Percentiles rank a stretch among this genome's conserved stretches.
Evolutionary conservation across 2,113 vertebrate genomes (phyloP).

Genomic region (Tachysurus fulvidraco): DNA sequence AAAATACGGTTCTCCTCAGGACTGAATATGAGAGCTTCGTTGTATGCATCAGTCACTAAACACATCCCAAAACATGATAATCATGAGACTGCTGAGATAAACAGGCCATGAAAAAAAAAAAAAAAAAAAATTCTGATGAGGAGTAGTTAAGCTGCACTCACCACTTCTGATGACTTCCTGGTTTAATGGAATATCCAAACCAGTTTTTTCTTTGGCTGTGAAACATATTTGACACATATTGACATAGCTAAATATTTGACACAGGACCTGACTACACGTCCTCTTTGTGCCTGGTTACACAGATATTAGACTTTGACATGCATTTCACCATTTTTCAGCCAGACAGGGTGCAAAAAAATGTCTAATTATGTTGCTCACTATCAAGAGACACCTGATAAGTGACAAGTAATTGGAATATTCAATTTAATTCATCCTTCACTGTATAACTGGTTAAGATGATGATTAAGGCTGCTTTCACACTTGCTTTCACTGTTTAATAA

Average conservation of each 20-base stretch:
- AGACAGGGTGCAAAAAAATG: too few relatives aligned
- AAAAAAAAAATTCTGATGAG: too few relatives aligned
- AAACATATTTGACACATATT: conserved; percentile 25
- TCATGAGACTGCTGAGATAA: neutral
- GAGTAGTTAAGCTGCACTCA: conserved; percentile 57
- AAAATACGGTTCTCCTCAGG: conserved; percentile 89
- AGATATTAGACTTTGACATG: neutral
- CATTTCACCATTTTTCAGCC: neutral
- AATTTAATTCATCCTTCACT: neutral
- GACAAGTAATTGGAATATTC: too few relatives aligned
- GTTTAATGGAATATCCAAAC: conserved; percentile 75
- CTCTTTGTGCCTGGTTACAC: neutral
- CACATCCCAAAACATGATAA: conserved; percentile 9
- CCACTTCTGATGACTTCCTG: conserved; percentile 80
- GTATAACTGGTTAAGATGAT: neutral
- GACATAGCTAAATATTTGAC: neutral
- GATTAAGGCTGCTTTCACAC: too few relatives aligned
- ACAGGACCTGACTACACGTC: too few relatives aligned
- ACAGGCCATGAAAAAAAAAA: neutral
- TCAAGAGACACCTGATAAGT: too few relatives aligned
- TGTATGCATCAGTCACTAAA: conserved; percentile 89
- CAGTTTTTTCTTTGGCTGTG: conserved; percentile 78
- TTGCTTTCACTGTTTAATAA: neutral
- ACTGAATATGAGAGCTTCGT: conserved; percentile 86
- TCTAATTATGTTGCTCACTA: too few relatives aligned